Base-by-base conservation (phyloP, 2,797 vertebrate species). In the Paedocypris micromegethes region DNA sequence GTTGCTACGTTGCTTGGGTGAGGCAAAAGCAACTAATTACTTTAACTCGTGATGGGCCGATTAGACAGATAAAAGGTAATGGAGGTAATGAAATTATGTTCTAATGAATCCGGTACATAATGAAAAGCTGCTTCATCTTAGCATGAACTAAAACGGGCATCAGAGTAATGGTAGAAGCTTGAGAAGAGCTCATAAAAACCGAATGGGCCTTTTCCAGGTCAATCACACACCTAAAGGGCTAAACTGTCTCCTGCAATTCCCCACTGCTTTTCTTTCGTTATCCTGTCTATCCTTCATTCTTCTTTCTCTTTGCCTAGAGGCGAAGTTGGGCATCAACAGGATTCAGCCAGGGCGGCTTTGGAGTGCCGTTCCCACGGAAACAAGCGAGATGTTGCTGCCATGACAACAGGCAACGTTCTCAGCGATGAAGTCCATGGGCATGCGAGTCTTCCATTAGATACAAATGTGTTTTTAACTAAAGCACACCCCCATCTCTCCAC, bases 361-460 rank as follows among this genome's bases (percentile, higher is more conserved):
- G 70, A 75, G 69, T 4, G 56, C 73, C 68, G 86, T 89, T 90
- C 86, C 88, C 86, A 89, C 83, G 81, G 88, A 88, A 88, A 89
- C 87, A 62, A 66, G 81, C 82, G 83, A 88, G 85, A 89, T 80
- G 78, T 83, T 64, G 88, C 87, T 89, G 66, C 89, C 86, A 90
- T 90, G 86, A 88, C 86, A 90, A 90, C 88, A 58, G 80, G 83
- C 86, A 88, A 86, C 80, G 77, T 85, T 88, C 82, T 86, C 80
- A 84, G 50, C 60, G 82, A 83, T 59, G 62, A 72, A 81, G 84
- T 75, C 79, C 56, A 73, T 52, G 48, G 73, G 49, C 48, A 61
- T 47, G 50, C 62, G 74, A 67, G 73, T 75, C 73, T 72, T 75
- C 64, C 68, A 51, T 66, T 71, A 77, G 66, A 59, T 39, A 60